Evolutionary conservation across 2,888 invertebrate species (phyloP).

Genomic region (Hirtodrosophila confusa): DNA sequence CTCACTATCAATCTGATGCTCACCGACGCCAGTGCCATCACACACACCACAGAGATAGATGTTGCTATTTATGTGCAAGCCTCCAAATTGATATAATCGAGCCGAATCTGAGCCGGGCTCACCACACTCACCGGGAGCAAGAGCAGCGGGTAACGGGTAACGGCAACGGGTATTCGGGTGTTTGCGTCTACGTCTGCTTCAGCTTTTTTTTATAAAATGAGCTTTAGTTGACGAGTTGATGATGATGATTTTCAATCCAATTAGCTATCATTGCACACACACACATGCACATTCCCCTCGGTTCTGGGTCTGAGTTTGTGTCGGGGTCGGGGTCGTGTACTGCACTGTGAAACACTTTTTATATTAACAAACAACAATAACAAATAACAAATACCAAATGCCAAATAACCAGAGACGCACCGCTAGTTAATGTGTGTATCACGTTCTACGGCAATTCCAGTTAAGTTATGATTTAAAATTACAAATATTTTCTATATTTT

Average conservation of each 20-base stretch:
- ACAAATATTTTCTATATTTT: conserved; percentile 3
- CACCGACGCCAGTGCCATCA: background rate
- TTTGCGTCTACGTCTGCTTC: conserved; percentile 20
- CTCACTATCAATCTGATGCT: too few species aligned
- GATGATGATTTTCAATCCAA: conserved; percentile 43
- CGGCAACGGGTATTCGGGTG: conserved; percentile 9
- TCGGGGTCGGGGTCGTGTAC: conserved; percentile 3
- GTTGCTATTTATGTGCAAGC: too few species aligned
- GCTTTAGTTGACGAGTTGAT: background rate
- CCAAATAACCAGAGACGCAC: conserved; percentile 4
- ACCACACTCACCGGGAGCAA: conserved; percentile 1
- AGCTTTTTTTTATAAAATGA: conserved; percentile 8
- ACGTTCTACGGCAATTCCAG: conserved; percentile 20
- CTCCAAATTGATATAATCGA: conserved; percentile 64
- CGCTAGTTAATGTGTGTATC: background rate
- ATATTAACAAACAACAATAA: conserved; percentile 14
- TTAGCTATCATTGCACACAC: conserved; percentile 34
- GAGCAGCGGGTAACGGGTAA: conserved; percentile 11
- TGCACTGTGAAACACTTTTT: conserved; percentile 19
- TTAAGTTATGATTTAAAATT: conserved; percentile 9
- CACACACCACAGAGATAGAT: too few species aligned
- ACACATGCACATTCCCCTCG: background rate
- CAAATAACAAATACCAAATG: background rate
- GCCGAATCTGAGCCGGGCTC: conserved; percentile 33
- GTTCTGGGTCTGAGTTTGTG: background rate